Evolutionary conservation across 2,797 vertebrate species (phyloP).

Genomic region (Sitta carolinensis): DNA sequence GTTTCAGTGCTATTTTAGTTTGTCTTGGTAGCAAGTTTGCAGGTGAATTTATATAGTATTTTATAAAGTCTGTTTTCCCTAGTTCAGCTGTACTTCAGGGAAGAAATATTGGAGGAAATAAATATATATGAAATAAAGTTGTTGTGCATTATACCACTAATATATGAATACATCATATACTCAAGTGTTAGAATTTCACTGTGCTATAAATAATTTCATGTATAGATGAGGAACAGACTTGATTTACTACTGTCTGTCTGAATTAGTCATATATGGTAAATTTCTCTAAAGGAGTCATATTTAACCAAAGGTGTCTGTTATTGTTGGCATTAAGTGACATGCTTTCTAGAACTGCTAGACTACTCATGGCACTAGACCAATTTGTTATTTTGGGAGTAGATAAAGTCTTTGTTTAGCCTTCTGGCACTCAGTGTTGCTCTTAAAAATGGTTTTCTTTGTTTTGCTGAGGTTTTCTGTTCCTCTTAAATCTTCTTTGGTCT

Average conservation of each 20-base stretch:
- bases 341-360: slow-evolving; percentile 41
- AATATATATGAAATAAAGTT: not conserved
- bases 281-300: slow-evolving; percentile 13
- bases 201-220: slow-evolving; percentile 18
- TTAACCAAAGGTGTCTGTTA: slow-evolving; percentile 47
- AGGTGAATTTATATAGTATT: not conserved
- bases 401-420: slow-evolving; percentile 49
- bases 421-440: slow-evolving; percentile 41
- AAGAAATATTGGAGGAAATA: not conserved
- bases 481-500: slow-evolving; percentile 56
- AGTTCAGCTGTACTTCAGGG: not conserved
- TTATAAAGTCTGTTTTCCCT: not conserved
- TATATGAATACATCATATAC: not conserved
- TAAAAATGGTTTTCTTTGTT: slow-evolving; percentile 63
- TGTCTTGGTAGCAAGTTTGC: not conserved
- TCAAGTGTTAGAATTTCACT: slow-evolving; percentile 27
- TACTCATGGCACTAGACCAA: slow-evolving; percentile 25
- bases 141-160: not conserved
- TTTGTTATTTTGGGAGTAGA: slow-evolving; percentile 57
- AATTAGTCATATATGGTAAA: slow-evolving; percentile 45
- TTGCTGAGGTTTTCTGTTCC: slow-evolving; percentile 56
- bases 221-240: slow-evolving; percentile 15
- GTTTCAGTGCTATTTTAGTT: not conserved
- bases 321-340: slow-evolving; percentile 49
- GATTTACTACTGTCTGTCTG: slow-evolving; percentile 33